Evolutionary conservation across 1,140 invertebrate genomes (phyloP).

Genomic region (Heterodera carotae): DNA sequence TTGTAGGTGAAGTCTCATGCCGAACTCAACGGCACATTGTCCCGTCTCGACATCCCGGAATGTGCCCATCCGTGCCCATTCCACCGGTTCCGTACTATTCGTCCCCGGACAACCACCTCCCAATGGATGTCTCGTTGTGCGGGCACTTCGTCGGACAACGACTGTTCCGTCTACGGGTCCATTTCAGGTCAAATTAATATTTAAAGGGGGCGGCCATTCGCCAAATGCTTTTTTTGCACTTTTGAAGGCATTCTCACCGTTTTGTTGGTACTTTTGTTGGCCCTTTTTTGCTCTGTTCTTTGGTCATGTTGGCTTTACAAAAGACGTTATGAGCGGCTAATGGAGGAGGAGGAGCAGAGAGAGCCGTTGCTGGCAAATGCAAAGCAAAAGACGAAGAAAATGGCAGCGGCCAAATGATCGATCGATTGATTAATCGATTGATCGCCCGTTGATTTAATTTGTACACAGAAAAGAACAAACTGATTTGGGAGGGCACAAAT

Average conservation of each 20-base stretch:
- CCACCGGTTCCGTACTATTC: conserved; percentile 6
- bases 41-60: conserved; percentile 1
- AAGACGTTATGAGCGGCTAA: conserved; percentile 6
- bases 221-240: not conserved
- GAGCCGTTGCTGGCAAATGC: not conserved
- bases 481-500: too few species aligned
- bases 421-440: too few species aligned
- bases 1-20: conserved; percentile 20
- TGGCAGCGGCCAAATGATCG: not conserved
- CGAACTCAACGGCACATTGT: conserved; percentile 10
- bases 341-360: conserved; percentile 9
- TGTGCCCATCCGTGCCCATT: conserved; percentile 30
- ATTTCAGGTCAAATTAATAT: conserved; percentile 15
- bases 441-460: not conserved
- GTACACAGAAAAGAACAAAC: too few species aligned
- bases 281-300: conserved; percentile 5
- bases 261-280: conserved; percentile 11
- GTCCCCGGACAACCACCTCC: conserved; percentile 19
- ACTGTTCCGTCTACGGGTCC: conserved; percentile 20
- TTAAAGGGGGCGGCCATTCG: not conserved
- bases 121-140: conserved; percentile 27
- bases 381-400: not conserved
- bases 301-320: conserved; percentile 16
- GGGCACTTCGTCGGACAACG: not conserved
- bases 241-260: conserved; percentile 12